Evolutionary conservation across 2,888 invertebrate species (phyloP).

Genomic region (Drosophila anomelani): DNA sequence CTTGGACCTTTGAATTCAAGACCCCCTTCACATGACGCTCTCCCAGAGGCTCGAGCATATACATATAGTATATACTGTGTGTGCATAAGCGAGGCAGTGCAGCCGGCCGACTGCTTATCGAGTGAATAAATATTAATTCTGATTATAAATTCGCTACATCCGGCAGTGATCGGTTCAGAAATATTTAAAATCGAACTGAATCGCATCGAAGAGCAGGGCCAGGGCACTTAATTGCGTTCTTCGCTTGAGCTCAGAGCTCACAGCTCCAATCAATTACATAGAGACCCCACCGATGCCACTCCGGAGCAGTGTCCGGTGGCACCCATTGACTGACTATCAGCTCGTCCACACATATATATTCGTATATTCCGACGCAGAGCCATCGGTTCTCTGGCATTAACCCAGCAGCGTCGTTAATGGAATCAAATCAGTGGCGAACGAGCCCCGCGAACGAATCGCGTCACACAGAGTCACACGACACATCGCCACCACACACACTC

Average conservation of each 20-base stretch:
- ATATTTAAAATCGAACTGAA: slow-evolving; percentile 23
- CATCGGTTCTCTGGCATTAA: slow-evolving; percentile 40
- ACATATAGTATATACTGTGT: slow-evolving; percentile 5
- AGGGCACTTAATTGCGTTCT: slow-evolving; percentile 48
- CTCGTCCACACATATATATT: slow-evolving; percentile 4
- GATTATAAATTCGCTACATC: slow-evolving; percentile 65
- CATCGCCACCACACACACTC: slow-evolving; percentile 14
- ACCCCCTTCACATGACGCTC: slow-evolving; percentile 1
- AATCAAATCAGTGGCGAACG: slow-evolving; percentile 62
- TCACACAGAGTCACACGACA: slow-evolving; percentile 67
- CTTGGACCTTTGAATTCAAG: slow-evolving; percentile 25
- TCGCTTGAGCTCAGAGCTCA: slow-evolving; percentile 11
- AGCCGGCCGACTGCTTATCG: slow-evolving; percentile 35
- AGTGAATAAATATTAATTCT: slow-evolving; percentile 26
- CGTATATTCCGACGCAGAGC: slow-evolving; percentile 6
- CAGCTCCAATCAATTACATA: slow-evolving; percentile 40
- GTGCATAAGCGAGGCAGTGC: slow-evolving; percentile 33
- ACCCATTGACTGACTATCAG: slow-evolving; percentile 41
- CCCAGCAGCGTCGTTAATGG: slow-evolving; percentile 54
- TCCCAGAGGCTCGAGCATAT: not conserved
- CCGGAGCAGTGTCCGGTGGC: slow-evolving; percentile 25
- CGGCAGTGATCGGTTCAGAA: slow-evolving; percentile 50
- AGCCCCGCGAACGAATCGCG: slow-evolving; percentile 57
- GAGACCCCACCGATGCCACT: slow-evolving; percentile 32
- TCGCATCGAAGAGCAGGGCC: slow-evolving; percentile 21